These are phyloP conservation scores for Sapajus apella DNA, from an alignment of 2,113 vertebrate species.

Conservation along the genomic window DNA sequence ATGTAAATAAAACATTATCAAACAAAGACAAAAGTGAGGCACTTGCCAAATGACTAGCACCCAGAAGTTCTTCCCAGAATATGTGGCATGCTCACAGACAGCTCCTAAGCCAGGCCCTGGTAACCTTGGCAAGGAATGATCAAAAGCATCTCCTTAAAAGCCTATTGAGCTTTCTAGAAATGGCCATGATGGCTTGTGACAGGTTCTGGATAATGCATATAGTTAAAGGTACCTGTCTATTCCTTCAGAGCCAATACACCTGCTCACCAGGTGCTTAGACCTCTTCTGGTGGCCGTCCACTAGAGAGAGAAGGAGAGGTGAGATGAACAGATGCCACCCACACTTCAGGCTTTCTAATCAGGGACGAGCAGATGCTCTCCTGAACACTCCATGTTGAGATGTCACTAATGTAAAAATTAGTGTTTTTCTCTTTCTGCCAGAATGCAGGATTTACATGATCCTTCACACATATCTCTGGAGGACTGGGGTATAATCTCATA, in stretches of 20 bases:
- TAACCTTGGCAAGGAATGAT: not conserved
- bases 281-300: not conserved
- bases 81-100: not conserved
- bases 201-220: not conserved
- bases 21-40: not conserved
- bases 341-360: slow-evolving; percentile 59
- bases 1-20: not conserved
- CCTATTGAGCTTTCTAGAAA: not conserved
- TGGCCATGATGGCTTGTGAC: not conserved
- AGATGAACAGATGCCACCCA: not conserved
- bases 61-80: not conserved
- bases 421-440: slow-evolving; percentile 74
- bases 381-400: slow-evolving; percentile 64
- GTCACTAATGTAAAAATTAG: slow-evolving; percentile 76
- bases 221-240: not conserved
- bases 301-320: not conserved
- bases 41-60: not conserved
- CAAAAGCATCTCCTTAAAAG: not conserved
- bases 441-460: slow-evolving; percentile 77
- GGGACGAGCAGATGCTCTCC: slow-evolving; percentile 64
- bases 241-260: not conserved
- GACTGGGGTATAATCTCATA: slow-evolving; percentile 65
- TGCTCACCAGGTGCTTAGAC: not conserved
- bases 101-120: not conserved
- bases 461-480: slow-evolving; percentile 59